Conservation (phyloP, 2,113 vertebrate genomes). For the Garra rufa region DNA sequence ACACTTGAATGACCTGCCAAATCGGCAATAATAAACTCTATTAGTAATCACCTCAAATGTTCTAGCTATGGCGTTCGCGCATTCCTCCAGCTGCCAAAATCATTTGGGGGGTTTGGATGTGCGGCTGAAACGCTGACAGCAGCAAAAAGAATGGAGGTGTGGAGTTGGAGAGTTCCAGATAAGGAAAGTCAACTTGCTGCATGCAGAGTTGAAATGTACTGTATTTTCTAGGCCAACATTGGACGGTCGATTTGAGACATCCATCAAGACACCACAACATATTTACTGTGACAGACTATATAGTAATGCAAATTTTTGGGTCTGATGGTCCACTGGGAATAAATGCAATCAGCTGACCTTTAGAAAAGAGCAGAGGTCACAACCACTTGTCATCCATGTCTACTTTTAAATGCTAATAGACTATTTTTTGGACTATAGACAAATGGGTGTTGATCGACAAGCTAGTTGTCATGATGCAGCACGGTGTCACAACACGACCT, state of each 20-base stretch:
- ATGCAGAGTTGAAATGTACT: background rate
- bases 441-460: background rate
- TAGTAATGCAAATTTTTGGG: conserved; percentile 4
- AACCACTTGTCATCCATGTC: background rate
- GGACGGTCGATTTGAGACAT: conserved; percentile 22
- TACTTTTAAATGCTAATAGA: conserved; percentile 9
- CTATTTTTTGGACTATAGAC: conserved; percentile 7
- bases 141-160: conserved; percentile 36
- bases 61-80: background rate
- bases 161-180: conserved; percentile 24
- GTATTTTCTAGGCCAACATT: background rate
- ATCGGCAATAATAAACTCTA: conserved; percentile 38
- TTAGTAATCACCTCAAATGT: conserved; percentile 44
- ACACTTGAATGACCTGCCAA: conserved; percentile 36
- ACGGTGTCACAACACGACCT: background rate
- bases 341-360: conserved; percentile 38
- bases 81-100: conserved; percentile 27
- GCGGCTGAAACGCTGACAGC: conserved; percentile 23
- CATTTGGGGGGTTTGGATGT: conserved; percentile 32
- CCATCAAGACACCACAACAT: conserved; percentile 1
- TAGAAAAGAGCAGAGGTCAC: background rate
- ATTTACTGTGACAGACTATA: conserved; percentile 14
- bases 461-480: background rate
- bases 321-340: conserved; percentile 29
- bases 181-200: conserved; percentile 41